Percentiles rank a stretch among this genome's conserved stretches.
These are phyloP conservation scores for Circaetus gallicus DNA, from an alignment of 2,113 vertebrate genomes.

Conservation along the genomic window DNA sequence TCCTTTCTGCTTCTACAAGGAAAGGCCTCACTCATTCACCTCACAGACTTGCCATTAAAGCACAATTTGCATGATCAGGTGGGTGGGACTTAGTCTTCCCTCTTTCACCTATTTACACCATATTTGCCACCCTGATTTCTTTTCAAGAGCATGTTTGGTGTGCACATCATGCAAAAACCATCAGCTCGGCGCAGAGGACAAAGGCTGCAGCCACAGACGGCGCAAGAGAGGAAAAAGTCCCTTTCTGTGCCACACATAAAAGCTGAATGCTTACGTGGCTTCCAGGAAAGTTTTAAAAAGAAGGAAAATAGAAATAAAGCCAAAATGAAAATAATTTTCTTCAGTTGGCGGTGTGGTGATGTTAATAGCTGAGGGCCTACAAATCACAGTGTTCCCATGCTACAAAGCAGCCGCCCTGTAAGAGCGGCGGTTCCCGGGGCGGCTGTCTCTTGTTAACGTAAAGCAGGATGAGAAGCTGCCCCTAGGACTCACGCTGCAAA, in stretches of 20 bases:
- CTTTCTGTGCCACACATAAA: not conserved
- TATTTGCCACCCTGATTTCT: not conserved
- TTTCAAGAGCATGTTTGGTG: not conserved
- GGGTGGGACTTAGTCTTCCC: not conserved
- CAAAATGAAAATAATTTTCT: not conserved
- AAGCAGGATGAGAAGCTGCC: not conserved
- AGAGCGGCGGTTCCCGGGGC: not conserved
- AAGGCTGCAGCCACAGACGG: not conserved
- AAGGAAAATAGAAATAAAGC: not conserved
- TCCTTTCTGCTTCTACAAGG: not conserved
- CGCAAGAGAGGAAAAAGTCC: fast-evolving
- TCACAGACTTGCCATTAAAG: not conserved
- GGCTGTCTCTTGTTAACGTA: no score
- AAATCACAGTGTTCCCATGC: not conserved
- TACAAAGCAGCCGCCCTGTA: not conserved
- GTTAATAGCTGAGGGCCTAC: not conserved
- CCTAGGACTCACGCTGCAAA: not conserved
- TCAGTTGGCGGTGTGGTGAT: not conserved
- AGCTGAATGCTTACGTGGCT: not conserved
- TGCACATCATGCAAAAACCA: not conserved
- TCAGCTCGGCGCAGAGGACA: fast-evolving
- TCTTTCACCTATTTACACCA: not conserved
- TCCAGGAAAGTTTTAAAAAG: not conserved
- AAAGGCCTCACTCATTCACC: not conserved
- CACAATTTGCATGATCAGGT: not conserved